Evolutionary conservation across 2,113 vertebrate species (phyloP).

Genomic region (Carassius gibelio): DNA sequence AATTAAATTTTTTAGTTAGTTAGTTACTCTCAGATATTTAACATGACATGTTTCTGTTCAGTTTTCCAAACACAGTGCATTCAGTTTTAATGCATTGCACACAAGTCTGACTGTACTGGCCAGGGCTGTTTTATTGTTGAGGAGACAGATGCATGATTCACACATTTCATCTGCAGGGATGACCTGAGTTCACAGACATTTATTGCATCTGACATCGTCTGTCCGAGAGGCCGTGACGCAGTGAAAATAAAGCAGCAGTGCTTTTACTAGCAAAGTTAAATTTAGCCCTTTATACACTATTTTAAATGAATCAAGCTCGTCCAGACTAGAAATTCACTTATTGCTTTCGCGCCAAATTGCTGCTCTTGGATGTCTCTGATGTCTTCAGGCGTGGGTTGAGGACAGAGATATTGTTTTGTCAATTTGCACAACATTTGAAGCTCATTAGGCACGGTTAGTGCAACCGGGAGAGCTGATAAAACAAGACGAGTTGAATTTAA

Average conservation of each 20-base stretch:
- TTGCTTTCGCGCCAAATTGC: background rate
- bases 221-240: background rate
- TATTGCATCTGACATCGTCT: background rate
- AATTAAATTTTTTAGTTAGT: too few relatives aligned
- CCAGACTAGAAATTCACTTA: background rate
- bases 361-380: background rate
- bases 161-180: background rate
- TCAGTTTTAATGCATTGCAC: background rate
- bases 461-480: constrained; percentile 7
- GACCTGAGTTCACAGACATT: background rate
- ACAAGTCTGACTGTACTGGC: background rate
- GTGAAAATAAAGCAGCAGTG: background rate
- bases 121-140: background rate
- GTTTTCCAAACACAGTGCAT: background rate
- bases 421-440: constrained; percentile 39
- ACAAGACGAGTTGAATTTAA: constrained; percentile 20
- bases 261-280: constrained; percentile 2
- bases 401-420: constrained; percentile 35
- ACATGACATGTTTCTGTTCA: background rate
- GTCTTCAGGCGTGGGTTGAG: constrained; percentile 17
- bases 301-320: background rate
- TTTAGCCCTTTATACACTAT: background rate
- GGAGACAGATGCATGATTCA: constrained; percentile 30
- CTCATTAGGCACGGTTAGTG: constrained; percentile 5
- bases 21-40: background rate